phyloP scores from a whole-genome alignment of 2,113 vertebrate genomes.

The Thermophis baileyi region DNA sequence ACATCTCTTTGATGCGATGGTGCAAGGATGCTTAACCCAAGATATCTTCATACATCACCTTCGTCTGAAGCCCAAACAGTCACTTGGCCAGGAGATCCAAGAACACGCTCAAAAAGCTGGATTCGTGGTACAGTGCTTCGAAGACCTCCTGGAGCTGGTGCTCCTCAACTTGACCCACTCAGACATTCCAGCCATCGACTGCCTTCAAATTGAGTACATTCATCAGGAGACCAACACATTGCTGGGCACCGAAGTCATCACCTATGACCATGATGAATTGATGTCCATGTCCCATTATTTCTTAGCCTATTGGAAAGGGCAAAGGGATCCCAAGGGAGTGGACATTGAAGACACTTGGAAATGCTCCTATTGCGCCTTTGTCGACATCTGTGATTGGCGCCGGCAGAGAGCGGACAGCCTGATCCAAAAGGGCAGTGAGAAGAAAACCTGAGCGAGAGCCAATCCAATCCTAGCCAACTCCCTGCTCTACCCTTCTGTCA shows the following conservation, averaged over 20 bases:
- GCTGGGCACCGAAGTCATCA: conserved; percentile 59
- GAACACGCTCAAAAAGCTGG: conserved; percentile 54
- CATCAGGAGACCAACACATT: conserved; percentile 63
- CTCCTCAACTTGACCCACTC: conserved; percentile 60
- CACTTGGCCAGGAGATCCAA: conserved; percentile 60
- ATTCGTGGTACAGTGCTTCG: conserved; percentile 55
- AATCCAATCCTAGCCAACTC: not conserved
- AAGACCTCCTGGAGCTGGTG: conserved; percentile 67
- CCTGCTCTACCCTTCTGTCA: not conserved
- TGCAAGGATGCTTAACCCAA: conserved; percentile 62
- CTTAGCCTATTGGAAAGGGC: conserved; percentile 71
- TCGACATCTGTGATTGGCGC: conserved; percentile 68
- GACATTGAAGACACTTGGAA: conserved; percentile 78
- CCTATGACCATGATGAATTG: conserved; percentile 61
- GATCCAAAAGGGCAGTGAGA: not conserved
- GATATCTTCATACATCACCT: conserved; percentile 58
- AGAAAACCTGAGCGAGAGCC: not conserved
- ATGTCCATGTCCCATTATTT: conserved; percentile 50
- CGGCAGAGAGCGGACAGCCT: not conserved
- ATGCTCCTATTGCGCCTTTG: conserved; percentile 63
- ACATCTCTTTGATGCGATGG: conserved; percentile 74
- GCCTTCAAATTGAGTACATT: conserved; percentile 70
- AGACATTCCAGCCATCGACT: conserved; percentile 67
- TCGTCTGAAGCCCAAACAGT: conserved; percentile 52
- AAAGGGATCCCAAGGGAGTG: conserved; percentile 68